Conservation (phyloP, 2,797 vertebrate genomes). For the Lepus townsendii region DNA sequence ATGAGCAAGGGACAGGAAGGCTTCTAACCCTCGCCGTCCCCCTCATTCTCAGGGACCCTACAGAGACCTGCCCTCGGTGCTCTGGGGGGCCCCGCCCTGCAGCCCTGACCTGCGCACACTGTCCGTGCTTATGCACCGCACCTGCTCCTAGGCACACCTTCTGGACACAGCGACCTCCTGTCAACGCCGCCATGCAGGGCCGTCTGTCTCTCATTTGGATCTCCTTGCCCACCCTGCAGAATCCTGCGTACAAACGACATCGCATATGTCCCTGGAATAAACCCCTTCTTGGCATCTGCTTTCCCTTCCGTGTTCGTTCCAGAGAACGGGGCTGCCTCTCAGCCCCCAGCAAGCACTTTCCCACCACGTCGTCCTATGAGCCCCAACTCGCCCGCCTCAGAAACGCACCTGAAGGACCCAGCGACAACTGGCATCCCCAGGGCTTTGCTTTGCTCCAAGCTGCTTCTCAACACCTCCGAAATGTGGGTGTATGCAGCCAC, state of each 20-base stretch:
- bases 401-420: not conserved
- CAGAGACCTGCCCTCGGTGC: not conserved
- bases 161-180: not conserved
- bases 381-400: not conserved
- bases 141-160: not conserved
- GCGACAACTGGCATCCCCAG: not conserved
- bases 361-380: no score
- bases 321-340: accelerated
- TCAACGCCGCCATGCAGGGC: not conserved
- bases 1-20: not conserved
- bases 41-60: not conserved
- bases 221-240: not conserved
- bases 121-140: not conserved
- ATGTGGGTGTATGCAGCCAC: not conserved
- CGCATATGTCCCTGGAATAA: not conserved
- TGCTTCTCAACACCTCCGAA: not conserved
- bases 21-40: not conserved
- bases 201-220: not conserved
- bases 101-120: not conserved
- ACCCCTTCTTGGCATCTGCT: not conserved
- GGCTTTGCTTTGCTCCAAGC: not conserved
- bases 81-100: not conserved
- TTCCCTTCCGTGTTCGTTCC: not conserved
- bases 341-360: not conserved
- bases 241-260: not conserved